phyloP scores from a whole-genome alignment of 2,888 invertebrate species.

The Podotricha telesiphe region DNA sequence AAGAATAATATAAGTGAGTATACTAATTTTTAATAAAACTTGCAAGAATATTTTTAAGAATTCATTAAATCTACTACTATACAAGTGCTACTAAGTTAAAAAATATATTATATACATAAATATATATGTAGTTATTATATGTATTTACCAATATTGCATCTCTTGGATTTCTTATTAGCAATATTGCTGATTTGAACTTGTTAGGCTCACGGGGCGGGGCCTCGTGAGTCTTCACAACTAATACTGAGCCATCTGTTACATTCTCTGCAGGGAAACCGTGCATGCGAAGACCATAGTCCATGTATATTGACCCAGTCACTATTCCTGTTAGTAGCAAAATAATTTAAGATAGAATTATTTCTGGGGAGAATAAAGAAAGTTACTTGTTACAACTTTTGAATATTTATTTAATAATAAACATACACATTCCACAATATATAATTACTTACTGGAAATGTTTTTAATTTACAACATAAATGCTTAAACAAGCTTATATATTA shows the following conservation, averaged over 20 bases:
- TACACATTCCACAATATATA: too few species aligned
- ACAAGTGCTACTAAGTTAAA: too few species aligned
- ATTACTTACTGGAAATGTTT: too few species aligned
- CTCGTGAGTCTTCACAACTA: slow-evolving; percentile 92
- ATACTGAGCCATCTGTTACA: slow-evolving; percentile 88
- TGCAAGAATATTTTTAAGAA: too few species aligned
- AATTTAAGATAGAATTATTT: background rate
- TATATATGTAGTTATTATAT: background rate
- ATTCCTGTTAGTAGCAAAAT: slow-evolving; percentile 81
- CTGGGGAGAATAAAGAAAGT: background rate
- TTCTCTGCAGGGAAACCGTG: slow-evolving; percentile 92
- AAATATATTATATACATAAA: background rate
- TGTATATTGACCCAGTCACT: slow-evolving; percentile 91
- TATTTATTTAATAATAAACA: too few species aligned
- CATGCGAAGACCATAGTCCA: slow-evolving; percentile 89
- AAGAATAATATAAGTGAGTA: too few species aligned
- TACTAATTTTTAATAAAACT: too few species aligned
- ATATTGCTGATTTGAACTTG: slow-evolving; percentile 86
- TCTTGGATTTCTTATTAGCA: slow-evolving; percentile 88
- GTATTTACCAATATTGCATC: slow-evolving; percentile 85
- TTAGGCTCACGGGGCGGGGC: slow-evolving; percentile 84
- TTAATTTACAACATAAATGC: too few species aligned
- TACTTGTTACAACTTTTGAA: background rate
- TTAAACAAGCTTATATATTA: too few species aligned
- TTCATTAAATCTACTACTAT: too few species aligned